phyloP scores from a whole-genome alignment of 1,140 invertebrate genomes.

The Drosophila hydei region DNA sequence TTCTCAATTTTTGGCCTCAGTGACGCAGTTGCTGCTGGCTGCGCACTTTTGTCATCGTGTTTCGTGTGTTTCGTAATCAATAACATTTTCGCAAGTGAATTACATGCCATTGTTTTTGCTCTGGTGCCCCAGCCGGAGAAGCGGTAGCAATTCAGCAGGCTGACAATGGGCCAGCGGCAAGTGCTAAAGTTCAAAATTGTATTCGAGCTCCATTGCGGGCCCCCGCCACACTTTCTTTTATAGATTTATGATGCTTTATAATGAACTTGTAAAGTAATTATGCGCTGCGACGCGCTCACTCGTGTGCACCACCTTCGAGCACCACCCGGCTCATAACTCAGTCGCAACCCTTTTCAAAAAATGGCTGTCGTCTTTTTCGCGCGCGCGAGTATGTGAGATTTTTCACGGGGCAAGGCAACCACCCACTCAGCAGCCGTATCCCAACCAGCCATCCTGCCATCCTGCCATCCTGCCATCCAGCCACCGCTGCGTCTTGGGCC shows the following conservation, averaged over 20 bases:
- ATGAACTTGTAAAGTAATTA: constrained; percentile 84
- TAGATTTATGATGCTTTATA: constrained; percentile 83
- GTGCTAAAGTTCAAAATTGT: constrained; percentile 68
- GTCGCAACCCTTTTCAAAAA: constrained; percentile 78
- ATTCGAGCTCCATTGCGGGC: constrained; percentile 31
- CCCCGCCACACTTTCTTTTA: constrained; percentile 22
- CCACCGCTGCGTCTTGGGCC: constrained; percentile 54
- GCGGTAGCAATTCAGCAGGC: constrained; percentile 24
- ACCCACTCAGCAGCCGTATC: constrained; percentile 1
- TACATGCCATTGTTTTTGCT: constrained; percentile 72
- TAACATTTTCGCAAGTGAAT: constrained; percentile 82
- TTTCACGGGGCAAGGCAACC: constrained; percentile 34
- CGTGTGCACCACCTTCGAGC: constrained; percentile 36
- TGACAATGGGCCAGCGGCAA: constrained; percentile 44
- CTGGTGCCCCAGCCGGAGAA: constrained; percentile 11
- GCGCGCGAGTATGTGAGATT: constrained; percentile 65
- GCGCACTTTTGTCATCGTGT: constrained; percentile 58
- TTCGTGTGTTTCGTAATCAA: constrained; percentile 68
- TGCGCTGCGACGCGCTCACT: constrained; percentile 74
- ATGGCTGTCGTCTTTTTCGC: constrained; percentile 63
- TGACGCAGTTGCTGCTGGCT: constrained; percentile 52
- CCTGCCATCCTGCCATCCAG: constrained; percentile 17
- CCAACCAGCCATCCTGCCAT: constrained; percentile 39
- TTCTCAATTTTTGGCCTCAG: constrained; percentile 14
- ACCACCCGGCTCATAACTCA: constrained; percentile 58